Evolutionary conservation across 2,797 vertebrate genomes (phyloP), one percentile per base, ranked within the genome.

Genomic region (Xenops minutus): DNA sequence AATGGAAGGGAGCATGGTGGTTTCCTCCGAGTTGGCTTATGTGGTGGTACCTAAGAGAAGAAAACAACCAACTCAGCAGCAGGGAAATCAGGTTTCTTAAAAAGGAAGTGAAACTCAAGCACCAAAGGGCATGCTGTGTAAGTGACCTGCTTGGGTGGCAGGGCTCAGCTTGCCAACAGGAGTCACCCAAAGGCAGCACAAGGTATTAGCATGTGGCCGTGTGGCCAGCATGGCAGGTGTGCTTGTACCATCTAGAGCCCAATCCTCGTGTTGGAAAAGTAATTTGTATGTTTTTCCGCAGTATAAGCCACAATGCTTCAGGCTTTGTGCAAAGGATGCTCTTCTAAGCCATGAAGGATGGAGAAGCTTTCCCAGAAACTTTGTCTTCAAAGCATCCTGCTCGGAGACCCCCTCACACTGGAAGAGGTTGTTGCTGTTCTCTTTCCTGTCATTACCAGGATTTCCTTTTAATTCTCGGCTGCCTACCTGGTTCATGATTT

Each of bases 1-100:
- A 98, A 55, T 29, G 97, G 97, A 72, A 98, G 98, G 37, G 98
- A 98, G 88, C 98, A 98, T 80, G 98, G 98, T 2, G 98, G 98
- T 96, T 98, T 98, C 96, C 98, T 98, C 92, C 98, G 96, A 48
- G 96, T 78, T 92, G 98, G 98, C 54, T 98, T 98, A 93, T 88
- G 96, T 89, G 95, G 91, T 77, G 97, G 97, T 67, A 96, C 96
- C 98, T 98, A 81, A 97, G 96, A 96, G 85, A 97, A 90, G 96
- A 90, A 93, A 94, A 93, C 61, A 93, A 96, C 66, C 39, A 52
- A 86, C 93, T 94, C 85, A 95, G 87, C 66, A 43, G 85, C 80
- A 94, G 83, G 58, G 76, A 95, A 92, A 86, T 72, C 7, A 84
- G 10, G 0, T 27, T n/a, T 67, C 83, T 54, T 36, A 76, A 51